Evolutionary conservation across 2,113 vertebrate species (phyloP).

Genomic region (Forbesichthys papilliferus): DNA sequence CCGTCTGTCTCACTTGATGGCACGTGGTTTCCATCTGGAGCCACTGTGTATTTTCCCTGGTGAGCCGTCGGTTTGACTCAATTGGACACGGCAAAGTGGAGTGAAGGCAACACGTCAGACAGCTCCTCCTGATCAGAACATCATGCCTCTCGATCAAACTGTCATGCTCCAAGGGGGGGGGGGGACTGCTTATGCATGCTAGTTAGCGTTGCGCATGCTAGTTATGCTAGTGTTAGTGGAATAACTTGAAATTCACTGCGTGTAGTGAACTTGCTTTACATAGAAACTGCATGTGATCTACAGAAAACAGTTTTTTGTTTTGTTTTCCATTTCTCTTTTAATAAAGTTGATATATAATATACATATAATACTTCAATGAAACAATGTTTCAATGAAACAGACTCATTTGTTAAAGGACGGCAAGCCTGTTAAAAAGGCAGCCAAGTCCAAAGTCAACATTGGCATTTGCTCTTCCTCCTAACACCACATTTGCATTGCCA

Average conservation of each 20-base stretch:
- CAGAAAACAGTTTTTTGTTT: too few relatives aligned
- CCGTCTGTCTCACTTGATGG: conserved; percentile 6
- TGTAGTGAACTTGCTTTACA: neutral
- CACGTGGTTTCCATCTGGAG: conserved; percentile 7
- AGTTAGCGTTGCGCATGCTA: neutral
- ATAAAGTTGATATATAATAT: too few relatives aligned
- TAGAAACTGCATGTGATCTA: too few relatives aligned
- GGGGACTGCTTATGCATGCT: neutral
- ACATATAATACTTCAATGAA: too few relatives aligned
- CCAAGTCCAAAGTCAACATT: too few relatives aligned
- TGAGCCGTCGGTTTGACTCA: conserved; percentile 18
- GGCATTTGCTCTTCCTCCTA: too few relatives aligned
- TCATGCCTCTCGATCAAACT: neutral
- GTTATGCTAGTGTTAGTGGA: too few relatives aligned
- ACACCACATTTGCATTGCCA: too few relatives aligned
- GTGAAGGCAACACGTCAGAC: neutral
- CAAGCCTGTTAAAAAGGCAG: too few relatives aligned
- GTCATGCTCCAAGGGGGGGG: neutral
- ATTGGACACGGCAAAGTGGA: conserved; percentile 12
- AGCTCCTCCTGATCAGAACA: neutral
- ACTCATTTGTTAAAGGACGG: too few relatives aligned
- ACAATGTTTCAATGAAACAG: too few relatives aligned
- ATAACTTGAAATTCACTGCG: neutral
- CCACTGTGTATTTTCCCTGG: neutral
- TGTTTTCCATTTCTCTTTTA: too few relatives aligned